Conservation (phyloP, 2,113 vertebrate genomes). For the Cyanoderma ruficeps region DNA sequence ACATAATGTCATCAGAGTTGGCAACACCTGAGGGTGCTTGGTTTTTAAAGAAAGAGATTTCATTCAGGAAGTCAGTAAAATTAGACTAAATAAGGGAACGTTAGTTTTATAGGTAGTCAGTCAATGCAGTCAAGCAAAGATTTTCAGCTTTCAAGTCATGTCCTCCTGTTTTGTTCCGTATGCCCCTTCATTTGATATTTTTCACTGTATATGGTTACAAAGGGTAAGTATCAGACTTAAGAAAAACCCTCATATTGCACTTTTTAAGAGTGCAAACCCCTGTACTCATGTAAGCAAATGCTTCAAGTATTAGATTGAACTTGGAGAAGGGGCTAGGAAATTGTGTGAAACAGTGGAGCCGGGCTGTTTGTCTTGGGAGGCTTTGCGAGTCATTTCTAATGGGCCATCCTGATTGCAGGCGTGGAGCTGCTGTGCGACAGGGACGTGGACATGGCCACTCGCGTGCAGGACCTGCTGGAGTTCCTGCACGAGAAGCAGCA, state of each 20-base stretch:
- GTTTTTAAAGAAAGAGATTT: neutral
- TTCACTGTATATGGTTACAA: neutral
- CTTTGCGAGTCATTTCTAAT: neutral
- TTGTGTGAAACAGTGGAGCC: fast-evolving
- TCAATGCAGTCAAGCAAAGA: neutral
- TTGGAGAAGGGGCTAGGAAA: neutral
- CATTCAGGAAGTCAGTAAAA: neutral
- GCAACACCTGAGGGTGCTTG: neutral
- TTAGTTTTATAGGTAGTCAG: neutral
- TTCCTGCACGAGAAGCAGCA: conserved; percentile 99
- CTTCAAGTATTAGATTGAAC: neutral
- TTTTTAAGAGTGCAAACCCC: neutral
- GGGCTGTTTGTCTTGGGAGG: fast-evolving
- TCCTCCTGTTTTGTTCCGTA: neutral
- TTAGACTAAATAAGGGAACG: neutral
- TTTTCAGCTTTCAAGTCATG: neutral
- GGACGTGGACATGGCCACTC: conserved; percentile 95
- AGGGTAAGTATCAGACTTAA: neutral
- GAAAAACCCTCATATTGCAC: too few relatives aligned
- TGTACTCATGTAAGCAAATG: neutral
- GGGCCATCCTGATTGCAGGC: conserved; percentile 60
- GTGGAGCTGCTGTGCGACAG: conserved; percentile 95
- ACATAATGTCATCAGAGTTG: neutral
- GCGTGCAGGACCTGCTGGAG: conserved; percentile 95
- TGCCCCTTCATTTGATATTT: neutral